Base-by-base conservation (phyloP, 2,113 vertebrate species). In the Nothocercus nigrocapillus region DNA sequence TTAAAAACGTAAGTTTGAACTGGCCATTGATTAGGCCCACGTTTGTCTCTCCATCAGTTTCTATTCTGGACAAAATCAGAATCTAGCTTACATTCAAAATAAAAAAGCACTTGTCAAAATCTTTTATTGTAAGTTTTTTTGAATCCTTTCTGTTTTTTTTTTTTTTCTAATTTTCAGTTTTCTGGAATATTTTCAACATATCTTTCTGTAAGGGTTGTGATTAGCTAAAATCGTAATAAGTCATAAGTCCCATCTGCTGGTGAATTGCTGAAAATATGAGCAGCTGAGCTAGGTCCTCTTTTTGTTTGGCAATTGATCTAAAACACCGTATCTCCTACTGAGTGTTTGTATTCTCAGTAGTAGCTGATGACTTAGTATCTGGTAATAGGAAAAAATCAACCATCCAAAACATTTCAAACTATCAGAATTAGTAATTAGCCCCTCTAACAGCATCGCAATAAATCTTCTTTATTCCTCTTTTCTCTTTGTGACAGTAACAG, bases 241-340 rank as follows among this genome's bases (percentile, higher is more conserved):
- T 47, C 88, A 4, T 22, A 82, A 66, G 40, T 95, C 95, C 78
- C 51, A 18, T 94, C 96, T 93, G 38, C 61, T 85, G 67, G 80
- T 53, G 83, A 96, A 96, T 81, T 95, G 82, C 73, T 94, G 76
- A 92, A 96, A 95, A 96, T 75, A 94, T 80, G 96, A 96, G 76
- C 87, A 30, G 40, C 80, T 97, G 94, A 96, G 93, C 82, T 94
- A 70, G 32, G 42, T 89, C 89, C 17, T 13, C 70, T 92, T 85
- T 53, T 44, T 81, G 61, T 95, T 93, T 95, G 61, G 88, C 97
- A 94, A 95, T 86, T 95, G 96, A 96, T 97, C 32, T 49, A 83
- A 77, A 93, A 94, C 93, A 95, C 84, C 85, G 7, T 90, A 94
- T 94, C 95, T 95, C 84, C 85, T 93, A 96, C 19, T 0, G 58